Conservation (phyloP, 2,797 vertebrate genomes). For the Chromobotia macracanthus region DNA sequence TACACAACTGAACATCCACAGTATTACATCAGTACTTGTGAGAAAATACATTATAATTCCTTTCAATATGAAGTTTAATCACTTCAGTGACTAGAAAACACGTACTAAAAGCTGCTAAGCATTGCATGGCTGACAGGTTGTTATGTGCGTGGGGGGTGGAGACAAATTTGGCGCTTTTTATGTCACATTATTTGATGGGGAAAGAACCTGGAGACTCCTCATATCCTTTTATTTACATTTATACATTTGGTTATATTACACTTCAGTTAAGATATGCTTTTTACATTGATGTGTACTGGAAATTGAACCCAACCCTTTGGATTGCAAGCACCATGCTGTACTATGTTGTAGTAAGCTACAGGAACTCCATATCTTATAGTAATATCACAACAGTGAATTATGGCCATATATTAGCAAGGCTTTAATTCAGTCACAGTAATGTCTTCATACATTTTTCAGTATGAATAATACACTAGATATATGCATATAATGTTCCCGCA, state of each 20-base stretch:
- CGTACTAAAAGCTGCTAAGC: neutral
- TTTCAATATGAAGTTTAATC: conserved; percentile 8
- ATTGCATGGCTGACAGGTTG: conserved; percentile 11
- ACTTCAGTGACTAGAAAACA: neutral
- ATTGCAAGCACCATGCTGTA: neutral
- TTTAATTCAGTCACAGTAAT: neutral
- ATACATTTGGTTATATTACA: too few relatives aligned
- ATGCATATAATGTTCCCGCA: too few relatives aligned
- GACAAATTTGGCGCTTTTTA: neutral
- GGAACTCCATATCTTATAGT: neutral
- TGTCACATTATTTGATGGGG: neutral
- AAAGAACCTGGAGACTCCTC: conserved; percentile 24
- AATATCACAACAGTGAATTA: neutral
- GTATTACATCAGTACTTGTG: too few relatives aligned
- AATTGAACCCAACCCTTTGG: too few relatives aligned
- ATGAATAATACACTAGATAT: neutral
- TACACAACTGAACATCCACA: neutral
- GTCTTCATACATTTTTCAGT: neutral
- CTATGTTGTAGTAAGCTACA: too few relatives aligned
- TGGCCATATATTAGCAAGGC: neutral
- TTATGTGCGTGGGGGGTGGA: neutral
- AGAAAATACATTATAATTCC: conserved; percentile 16
- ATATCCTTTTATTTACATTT: conserved; percentile 24
- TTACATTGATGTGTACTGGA: neutral
- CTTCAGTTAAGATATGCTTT: too few relatives aligned